phyloP scores from a whole-genome alignment of 2,888 invertebrate genomes.

The Melinaea menophilus region DNA sequence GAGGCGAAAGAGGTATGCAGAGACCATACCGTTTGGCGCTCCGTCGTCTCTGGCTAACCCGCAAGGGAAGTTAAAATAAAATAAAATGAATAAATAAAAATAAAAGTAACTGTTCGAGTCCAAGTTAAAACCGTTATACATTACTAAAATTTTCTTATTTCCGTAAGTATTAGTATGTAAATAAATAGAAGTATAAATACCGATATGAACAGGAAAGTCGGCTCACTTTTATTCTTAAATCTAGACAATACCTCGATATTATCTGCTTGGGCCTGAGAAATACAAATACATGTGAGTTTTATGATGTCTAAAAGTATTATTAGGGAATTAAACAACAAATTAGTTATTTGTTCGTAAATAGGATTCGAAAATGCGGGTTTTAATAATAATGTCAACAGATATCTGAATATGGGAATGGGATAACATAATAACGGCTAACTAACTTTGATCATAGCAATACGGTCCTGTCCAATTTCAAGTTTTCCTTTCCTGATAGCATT shows the following conservation, averaged over 20 bases:
- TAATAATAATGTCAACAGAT: no score
- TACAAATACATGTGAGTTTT: neutral
- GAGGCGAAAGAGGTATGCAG: no score
- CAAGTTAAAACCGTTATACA: neutral
- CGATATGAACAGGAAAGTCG: constrained; percentile 82
- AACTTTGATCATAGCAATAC: constrained; percentile 78
- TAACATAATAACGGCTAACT: neutral
- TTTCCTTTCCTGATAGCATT: constrained; percentile 82
- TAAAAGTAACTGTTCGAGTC: no score
- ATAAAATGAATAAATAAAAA: no score
- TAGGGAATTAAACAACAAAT: no score
- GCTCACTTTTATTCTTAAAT: constrained; percentile 82
- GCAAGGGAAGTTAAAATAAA: no score
- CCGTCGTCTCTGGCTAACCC: no score
- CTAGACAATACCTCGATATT: constrained; percentile 76
- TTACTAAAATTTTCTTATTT: neutral
- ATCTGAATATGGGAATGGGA: neutral
- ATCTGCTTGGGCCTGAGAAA: constrained; percentile 75
- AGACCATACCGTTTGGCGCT: no score
- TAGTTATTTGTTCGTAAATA: no score
- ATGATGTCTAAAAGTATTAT: no score
- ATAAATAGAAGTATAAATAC: constrained; percentile 40
- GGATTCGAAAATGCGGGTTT: no score
- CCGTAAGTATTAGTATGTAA: neutral
- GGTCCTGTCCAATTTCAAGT: constrained; percentile 82